Percentiles rank a stretch among this genome's conserved stretches.
phyloP scores from a whole-genome alignment of 2,888 invertebrate species.

The Ornithoptera alexandrae region DNA sequence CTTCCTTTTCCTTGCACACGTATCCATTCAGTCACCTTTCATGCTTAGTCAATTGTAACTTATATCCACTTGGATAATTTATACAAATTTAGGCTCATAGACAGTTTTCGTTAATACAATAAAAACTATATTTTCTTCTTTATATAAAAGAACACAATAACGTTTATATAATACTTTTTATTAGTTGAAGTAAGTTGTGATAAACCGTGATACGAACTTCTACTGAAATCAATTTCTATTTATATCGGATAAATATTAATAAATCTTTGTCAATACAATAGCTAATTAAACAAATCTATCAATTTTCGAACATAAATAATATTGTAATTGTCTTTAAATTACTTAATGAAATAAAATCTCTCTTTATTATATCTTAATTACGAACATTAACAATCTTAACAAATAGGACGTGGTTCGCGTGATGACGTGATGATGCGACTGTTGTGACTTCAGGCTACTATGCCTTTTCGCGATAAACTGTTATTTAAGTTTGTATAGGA shows the following conservation, averaged over 20 bases:
- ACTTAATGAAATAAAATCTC: background rate
- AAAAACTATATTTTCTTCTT: background rate
- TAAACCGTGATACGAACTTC: background rate
- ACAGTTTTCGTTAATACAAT: background rate
- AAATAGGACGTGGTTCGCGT: constrained; percentile 20
- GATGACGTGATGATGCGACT: background rate
- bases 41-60: too few species aligned
- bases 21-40: too few species aligned
- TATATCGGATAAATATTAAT: background rate
- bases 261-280: background rate
- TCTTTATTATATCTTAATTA: constrained; percentile 10
- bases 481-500: constrained; percentile 17
- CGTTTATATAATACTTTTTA: background rate
- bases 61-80: too few species aligned
- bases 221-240: too few species aligned
- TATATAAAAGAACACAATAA: background rate
- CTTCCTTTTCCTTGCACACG: too few species aligned
- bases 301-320: background rate
- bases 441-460: constrained; percentile 18
- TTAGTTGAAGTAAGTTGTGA: background rate
- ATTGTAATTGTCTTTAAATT: constrained; percentile 4
- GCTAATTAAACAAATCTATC: background rate
- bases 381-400: constrained; percentile 6
- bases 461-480: constrained; percentile 29
- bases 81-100: too few species aligned